These are phyloP conservation scores for Drosophila novamexicana DNA, from an alignment of 1,140 invertebrate genomes.

Conservation along the genomic window DNA sequence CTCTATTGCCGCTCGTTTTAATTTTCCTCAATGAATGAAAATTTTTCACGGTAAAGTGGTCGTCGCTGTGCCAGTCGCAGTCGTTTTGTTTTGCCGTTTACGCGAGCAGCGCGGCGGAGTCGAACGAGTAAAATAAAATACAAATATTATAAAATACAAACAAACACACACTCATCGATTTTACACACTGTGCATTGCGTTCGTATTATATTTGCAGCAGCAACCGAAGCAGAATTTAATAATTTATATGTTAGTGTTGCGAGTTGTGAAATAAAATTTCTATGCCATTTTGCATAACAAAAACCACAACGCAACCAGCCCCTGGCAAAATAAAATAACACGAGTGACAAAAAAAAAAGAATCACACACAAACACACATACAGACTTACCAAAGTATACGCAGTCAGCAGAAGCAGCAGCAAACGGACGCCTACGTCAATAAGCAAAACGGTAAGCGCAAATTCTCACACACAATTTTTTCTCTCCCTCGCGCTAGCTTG, in stretches of 20 bases:
- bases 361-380: constrained; percentile 38
- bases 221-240: constrained; percentile 42
- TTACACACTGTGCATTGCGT: constrained; percentile 36
- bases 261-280: constrained; percentile 41
- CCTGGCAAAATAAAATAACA: constrained; percentile 52
- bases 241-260: constrained; percentile 57
- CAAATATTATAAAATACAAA: constrained; percentile 14
- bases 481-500: constrained; percentile 7
- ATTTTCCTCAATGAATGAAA: constrained; percentile 83
- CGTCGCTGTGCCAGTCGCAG: constrained; percentile 57
- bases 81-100: constrained; percentile 62
- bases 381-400: constrained; percentile 42
- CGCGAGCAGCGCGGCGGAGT: constrained; percentile 38
- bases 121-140: constrained; percentile 30
- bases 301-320: constrained; percentile 54
- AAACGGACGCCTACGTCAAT: constrained; percentile 71
- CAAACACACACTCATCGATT: constrained; percentile 16
- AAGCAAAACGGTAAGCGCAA: constrained; percentile 71
- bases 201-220: constrained; percentile 13
- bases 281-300: constrained; percentile 75
- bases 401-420: constrained; percentile 31
- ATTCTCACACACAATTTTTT: constrained; percentile 41
- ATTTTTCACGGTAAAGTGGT: constrained; percentile 76
- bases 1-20: constrained; percentile 60
- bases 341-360: constrained; percentile 39